phyloP scores from a whole-genome alignment of 2,113 vertebrate species.

The Struthio camelus region DNA sequence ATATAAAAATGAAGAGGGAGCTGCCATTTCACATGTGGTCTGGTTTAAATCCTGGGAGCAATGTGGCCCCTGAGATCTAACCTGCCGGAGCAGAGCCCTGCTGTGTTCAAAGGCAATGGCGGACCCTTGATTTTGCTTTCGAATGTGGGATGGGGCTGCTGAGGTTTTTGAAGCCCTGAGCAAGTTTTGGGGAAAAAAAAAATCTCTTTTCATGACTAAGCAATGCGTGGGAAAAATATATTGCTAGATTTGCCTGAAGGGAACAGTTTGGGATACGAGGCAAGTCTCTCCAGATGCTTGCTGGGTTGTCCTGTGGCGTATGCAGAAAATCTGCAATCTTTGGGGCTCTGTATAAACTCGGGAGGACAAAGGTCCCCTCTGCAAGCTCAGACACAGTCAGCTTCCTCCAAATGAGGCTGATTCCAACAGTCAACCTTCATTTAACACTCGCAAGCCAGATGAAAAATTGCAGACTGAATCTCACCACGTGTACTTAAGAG shows the following conservation, averaged over 20 bases:
- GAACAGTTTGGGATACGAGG: neutral
- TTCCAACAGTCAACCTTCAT: slow-evolving; percentile 35
- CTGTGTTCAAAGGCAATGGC: slow-evolving; percentile 72
- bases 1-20: slow-evolving; percentile 66
- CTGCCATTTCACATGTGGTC: slow-evolving; percentile 74
- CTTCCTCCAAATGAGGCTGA: neutral
- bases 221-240: neutral
- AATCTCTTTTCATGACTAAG: neutral
- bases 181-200: neutral
- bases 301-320: neutral
- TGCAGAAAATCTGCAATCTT: neutral
- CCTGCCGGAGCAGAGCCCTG: slow-evolving; percentile 62
- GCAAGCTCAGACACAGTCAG: neutral
- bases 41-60: slow-evolving; percentile 76
- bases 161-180: neutral
- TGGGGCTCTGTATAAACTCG: slow-evolving; percentile 4
- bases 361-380: slow-evolving; percentile 22
- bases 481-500: neutral
- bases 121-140: slow-evolving; percentile 27
- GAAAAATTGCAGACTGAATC: slow-evolving; percentile 43
- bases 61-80: slow-evolving; percentile 65
- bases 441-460: slow-evolving; percentile 4
- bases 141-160: neutral
- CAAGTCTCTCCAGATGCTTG: neutral
- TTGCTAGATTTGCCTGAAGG: neutral